Percentiles rank a stretch among this genome's conserved stretches.
phyloP scores from a whole-genome alignment of 1,140 invertebrate species.

The Drosophila serrata region DNA sequence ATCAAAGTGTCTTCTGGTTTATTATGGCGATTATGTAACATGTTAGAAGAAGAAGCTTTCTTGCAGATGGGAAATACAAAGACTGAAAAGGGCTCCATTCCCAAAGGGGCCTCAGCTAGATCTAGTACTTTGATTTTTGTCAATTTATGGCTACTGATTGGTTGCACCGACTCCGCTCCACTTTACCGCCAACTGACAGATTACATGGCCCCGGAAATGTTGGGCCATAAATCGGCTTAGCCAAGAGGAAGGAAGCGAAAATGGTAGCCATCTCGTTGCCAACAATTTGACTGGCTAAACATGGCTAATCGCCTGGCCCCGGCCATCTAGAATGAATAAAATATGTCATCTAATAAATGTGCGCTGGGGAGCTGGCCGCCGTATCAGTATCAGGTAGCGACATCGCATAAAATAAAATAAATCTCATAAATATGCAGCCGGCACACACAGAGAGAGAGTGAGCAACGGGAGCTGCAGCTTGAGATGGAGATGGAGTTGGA shows the following conservation, averaged over 20 bases:
- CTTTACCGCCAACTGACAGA: conserved; percentile 28
- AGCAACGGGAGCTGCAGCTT: conserved; percentile 1
- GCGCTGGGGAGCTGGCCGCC: conserved; percentile 17
- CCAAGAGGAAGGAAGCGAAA: conserved; percentile 30
- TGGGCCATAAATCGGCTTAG: conserved; percentile 59
- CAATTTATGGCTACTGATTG: conserved; percentile 49
- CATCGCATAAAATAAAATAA: conserved; percentile 81
- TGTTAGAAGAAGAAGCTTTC: conserved; percentile 12
- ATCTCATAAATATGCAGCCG: conserved; percentile 79
- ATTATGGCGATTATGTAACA: conserved; percentile 70
- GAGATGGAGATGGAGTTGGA: conserved; percentile 2
- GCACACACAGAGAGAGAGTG: not conserved
- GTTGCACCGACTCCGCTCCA: conserved; percentile 1
- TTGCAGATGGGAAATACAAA: not conserved
- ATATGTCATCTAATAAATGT: conserved; percentile 63
- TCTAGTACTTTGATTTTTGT: conserved; percentile 52
- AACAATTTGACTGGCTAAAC: conserved; percentile 66
- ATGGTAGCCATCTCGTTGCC: conserved; percentile 11
- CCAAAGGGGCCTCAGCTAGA: conserved; percentile 14
- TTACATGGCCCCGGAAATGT: conserved; percentile 46
- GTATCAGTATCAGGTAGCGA: conserved; percentile 66
- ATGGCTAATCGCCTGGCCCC: conserved; percentile 46
- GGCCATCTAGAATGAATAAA: conserved; percentile 54
- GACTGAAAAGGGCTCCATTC: conserved; percentile 19
- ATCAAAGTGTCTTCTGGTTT: conserved; percentile 59